Evolutionary conservation across 2,113 vertebrate species (phyloP), one percentile per base, ranked within the genome.

Genomic region (Cygnus atratus): DNA sequence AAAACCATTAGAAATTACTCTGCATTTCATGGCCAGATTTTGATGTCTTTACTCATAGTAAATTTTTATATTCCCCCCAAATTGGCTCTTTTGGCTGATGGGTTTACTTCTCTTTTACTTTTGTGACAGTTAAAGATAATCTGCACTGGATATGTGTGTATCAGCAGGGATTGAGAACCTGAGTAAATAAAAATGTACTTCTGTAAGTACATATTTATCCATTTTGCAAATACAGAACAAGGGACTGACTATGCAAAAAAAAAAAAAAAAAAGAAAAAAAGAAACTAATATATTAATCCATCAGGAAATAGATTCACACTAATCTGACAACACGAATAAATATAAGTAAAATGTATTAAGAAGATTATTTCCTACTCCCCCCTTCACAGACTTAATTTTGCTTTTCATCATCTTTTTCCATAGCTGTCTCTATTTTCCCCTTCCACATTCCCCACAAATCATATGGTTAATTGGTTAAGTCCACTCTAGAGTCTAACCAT

Each of bases 1-100:
- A 77, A 93, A 90, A 94, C 83, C 81, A 86, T 92, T 88, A 85
- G 39, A 87, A 90, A 62, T 92, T 74, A 95, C 57, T 89, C 81
- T 66, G 58, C 48, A n/a, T 82, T 96, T 92, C 87, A 73, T 39
- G 41, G 66, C 25, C 76, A 82, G 28, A 41, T 66, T 81, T 80
- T 37, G 22, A 68, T 73, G 54, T 31, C 33, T 80, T 88, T 88
- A 43, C 29, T 78, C 46, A 8, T 12, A 54, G 16, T 46, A 37
- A 79, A 44, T 66, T 77, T 21, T 50, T 71, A 2, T 2, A 37
- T 31, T 81, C 39, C 19, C 20, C 62, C 66, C 10, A 82, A 92
- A 84, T 10, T 55, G 41, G 33, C 55, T 50, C 17, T 76, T 29
- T 46, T 19, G 6, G 11, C 83, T 73, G 44, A 63, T 46, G 29